These are phyloP conservation scores for Salpingus planirostris DNA, from an alignment of 2,888 invertebrate genomes.

Conservation along the genomic window DNA sequence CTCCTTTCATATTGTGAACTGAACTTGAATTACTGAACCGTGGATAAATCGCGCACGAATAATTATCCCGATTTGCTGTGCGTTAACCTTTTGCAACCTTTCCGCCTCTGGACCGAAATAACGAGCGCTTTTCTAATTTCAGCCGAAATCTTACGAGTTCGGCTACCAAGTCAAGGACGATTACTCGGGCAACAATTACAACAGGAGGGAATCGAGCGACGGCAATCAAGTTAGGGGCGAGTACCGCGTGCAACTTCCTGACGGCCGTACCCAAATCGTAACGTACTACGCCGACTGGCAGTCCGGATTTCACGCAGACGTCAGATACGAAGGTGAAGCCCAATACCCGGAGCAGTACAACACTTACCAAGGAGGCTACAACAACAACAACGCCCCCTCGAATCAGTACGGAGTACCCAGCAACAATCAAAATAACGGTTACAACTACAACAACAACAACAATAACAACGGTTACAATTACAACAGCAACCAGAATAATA, in stretches of 20 bases:
- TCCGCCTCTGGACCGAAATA: too few relatives aligned
- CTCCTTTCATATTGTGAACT: too few relatives aligned
- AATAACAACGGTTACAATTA: conserved; percentile 28
- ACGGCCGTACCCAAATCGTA: conserved; percentile 57
- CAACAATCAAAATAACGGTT: too few relatives aligned
- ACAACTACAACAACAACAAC: too few relatives aligned
- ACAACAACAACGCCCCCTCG: conserved; percentile 17
- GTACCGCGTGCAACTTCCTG: conserved; percentile 52
- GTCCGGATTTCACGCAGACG: conserved; percentile 71
- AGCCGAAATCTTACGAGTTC: conserved; percentile 71
- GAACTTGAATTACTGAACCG: too few relatives aligned
- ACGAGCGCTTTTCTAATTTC: conserved; percentile 28
- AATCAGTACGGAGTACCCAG: conserved; percentile 14
- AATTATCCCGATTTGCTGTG: too few relatives aligned
- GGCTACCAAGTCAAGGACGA: conserved; percentile 73
- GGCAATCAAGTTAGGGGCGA: conserved; percentile 60
- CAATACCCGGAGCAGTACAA: conserved; percentile 51
- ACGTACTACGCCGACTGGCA: conserved; percentile 73
- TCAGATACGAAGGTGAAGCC: conserved; percentile 62
- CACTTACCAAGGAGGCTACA: conserved; percentile 21
- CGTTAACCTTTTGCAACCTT: too few relatives aligned
- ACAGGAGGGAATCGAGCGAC: conserved; percentile 60
- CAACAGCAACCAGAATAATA: conserved; percentile 12
- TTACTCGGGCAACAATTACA: conserved; percentile 64
- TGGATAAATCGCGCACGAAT: too few relatives aligned